These are phyloP conservation scores for Mizuhopecten yessoensis DNA, from an alignment of 1,140 invertebrate species.

Conservation along the genomic window DNA sequence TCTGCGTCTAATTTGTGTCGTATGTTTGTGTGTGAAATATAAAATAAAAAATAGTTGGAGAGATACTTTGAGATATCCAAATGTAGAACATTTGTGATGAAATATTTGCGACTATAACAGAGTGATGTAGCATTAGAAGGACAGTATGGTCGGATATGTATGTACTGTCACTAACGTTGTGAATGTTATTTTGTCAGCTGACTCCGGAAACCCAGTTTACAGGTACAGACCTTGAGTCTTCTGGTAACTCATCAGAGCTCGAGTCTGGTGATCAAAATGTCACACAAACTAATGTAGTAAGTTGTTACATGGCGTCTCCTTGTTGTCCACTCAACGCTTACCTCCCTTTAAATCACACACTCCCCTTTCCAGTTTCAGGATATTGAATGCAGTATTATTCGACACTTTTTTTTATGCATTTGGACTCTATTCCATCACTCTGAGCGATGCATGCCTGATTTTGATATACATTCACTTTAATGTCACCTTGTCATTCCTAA, in stretches of 20 bases:
- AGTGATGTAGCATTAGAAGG: neutral
- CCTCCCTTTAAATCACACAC: neutral
- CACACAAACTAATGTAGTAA: conserved; percentile 27
- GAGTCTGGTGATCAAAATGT: neutral
- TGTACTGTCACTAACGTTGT: neutral
- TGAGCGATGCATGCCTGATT: neutral
- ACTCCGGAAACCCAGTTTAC: neutral
- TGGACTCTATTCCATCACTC: neutral
- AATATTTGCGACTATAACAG: neutral
- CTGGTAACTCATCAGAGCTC: neutral
- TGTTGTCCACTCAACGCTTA: conserved; percentile 22
- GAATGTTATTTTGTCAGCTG: neutral
- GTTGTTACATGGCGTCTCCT: neutral
- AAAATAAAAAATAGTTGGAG: too few species aligned
- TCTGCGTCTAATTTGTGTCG: too few species aligned
- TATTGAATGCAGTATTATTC: too few species aligned
- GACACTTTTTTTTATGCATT: neutral
- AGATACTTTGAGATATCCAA: too few species aligned
- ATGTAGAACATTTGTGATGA: too few species aligned
- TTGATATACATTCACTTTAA: neutral
- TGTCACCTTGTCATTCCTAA: neutral
- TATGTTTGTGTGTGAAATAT: too few species aligned
- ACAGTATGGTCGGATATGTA: neutral
- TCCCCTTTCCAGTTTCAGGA: neutral
- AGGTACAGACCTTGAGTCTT: neutral